Evolutionary conservation across 2,113 vertebrate genomes (phyloP), one percentile per base, ranked within the genome.

Genomic region (Tringa solitaria): DNA sequence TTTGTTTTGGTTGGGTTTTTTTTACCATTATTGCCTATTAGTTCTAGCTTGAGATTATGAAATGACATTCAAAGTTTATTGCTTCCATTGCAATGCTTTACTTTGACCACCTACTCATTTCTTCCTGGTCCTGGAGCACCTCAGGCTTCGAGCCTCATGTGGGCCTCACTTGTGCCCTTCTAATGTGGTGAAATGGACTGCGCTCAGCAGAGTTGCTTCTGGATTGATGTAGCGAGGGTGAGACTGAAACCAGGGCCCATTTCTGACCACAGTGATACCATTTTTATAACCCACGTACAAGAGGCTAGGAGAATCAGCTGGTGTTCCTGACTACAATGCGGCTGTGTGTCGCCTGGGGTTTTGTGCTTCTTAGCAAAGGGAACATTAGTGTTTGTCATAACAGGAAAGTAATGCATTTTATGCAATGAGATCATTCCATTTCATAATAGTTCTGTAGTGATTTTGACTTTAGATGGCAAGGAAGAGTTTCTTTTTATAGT

Each of bases 401-500:
- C 67, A 70, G 73, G 50, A 50, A 54, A 96, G 53, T 73, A 41
- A 90, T 83, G 67, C 67, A 43, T 96, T 94, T 96, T 90, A 74
- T 74, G 79, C 75, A 84, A 43, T 96, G 92, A 96, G 41, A 35
- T 97, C 67, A 95, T 95, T 90, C 68, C 16, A 59, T 90, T 95
- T 95, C 87, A 48, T 83, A 80, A 77, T 35, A 90, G 72, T 90
- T 94, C 78, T 84, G 75, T 46, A 78, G 72, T 60, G 75, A 53
- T 91, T 95, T 81, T 93, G 72, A 84, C 90, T 95, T 96, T 84
- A 94, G 68, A 96, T 94, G 82, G 90, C 60, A 90, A 95, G 54
- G 53, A 57, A 85, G 74, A 37, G 87, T 89, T 95, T 92, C 80
- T 91, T 95, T 93, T 96, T 90, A 91, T 93, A 92, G 81, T 27